Conservation (phyloP, 2,797 vertebrate species). For the Anolis apletophallus region DNA sequence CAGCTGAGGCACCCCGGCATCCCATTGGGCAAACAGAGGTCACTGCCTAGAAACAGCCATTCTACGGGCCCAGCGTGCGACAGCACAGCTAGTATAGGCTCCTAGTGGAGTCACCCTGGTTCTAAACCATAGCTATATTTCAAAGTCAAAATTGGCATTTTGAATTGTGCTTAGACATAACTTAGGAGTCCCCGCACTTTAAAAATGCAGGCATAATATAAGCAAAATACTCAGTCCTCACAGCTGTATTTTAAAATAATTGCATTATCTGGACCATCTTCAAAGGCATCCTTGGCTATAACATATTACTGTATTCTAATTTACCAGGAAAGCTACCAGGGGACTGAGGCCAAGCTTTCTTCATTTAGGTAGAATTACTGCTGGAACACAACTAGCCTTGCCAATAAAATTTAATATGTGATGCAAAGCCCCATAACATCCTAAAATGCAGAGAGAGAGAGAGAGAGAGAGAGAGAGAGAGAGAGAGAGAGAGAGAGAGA, state of each 20-base stretch:
- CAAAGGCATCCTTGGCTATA: background rate
- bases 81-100: background rate
- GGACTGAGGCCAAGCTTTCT: no score
- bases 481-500: background rate
- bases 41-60: no score
- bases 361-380: background rate
- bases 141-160: background rate
- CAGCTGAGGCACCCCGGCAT: no score
- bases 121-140: background rate
- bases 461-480: constrained; percentile 3
- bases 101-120: background rate
- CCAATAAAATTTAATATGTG: background rate
- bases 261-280: background rate
- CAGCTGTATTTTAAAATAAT: background rate
- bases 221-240: background rate
- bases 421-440: constrained; percentile 9
- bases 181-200: background rate
- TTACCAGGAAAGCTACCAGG: background rate
- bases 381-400: background rate
- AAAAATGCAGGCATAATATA: background rate
- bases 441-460: background rate
- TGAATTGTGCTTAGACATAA: background rate
- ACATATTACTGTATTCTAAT: background rate
- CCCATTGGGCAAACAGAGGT: no score
- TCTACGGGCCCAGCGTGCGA: no score